Percentiles rank a stretch among this genome's conserved stretches.
Evolutionary conservation across 1,140 invertebrate species (phyloP).

Genomic region (Venturia canescens): DNA sequence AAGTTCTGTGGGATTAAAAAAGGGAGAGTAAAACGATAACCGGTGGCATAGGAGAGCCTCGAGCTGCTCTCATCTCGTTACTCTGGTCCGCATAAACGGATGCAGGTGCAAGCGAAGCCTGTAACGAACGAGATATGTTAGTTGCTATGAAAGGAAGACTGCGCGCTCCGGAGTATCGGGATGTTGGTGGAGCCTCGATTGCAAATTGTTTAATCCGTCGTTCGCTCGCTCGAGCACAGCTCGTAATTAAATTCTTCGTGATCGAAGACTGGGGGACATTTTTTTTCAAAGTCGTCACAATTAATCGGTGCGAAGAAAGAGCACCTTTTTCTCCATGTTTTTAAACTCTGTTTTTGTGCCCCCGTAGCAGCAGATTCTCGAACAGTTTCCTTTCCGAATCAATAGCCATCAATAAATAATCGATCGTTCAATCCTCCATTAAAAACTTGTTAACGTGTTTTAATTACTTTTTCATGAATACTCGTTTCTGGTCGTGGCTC

Average conservation of each 20-base stretch:
- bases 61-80: slow-evolving; percentile 27
- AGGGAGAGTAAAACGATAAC: background rate
- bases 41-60: background rate
- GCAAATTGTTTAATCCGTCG: slow-evolving; percentile 38
- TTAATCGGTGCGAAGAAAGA: background rate
- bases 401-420: too few species aligned
- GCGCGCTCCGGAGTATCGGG: background rate
- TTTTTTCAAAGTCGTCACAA: background rate
- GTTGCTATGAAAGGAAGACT: background rate
- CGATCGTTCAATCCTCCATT: too few species aligned
- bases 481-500: too few species aligned
- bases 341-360: too few species aligned
- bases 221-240: slow-evolving; percentile 14
- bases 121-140: slow-evolving; percentile 31
- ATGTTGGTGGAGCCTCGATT: slow-evolving; percentile 23
- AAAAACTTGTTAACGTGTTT: too few species aligned
- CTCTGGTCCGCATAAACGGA: slow-evolving; percentile 12
- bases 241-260: slow-evolving; percentile 32
- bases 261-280: background rate
- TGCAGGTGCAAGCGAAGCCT: slow-evolving; percentile 36
- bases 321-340: background rate
- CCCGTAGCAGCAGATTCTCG: too few species aligned
- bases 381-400: too few species aligned
- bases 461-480: too few species aligned
- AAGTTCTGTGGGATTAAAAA: background rate